Conservation (phyloP, 2,113 vertebrate genomes). For the Melanostigma gelatinosum region DNA sequence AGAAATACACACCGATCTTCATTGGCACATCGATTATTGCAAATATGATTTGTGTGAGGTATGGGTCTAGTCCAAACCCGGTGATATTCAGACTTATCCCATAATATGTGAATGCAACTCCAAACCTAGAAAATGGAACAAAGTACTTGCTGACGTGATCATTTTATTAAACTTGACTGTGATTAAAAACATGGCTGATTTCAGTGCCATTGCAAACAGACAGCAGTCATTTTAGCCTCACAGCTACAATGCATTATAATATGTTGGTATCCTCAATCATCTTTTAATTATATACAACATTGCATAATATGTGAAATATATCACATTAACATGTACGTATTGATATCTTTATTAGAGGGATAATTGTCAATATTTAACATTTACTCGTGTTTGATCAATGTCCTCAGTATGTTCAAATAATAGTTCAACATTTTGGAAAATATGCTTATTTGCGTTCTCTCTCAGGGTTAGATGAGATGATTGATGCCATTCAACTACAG, state of each 20-base stretch:
- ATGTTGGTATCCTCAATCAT: background rate
- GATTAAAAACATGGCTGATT: background rate
- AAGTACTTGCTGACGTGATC: background rate
- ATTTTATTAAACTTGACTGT: background rate
- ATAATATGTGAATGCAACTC: constrained; percentile 84
- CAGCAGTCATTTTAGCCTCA: background rate
- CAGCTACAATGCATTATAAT: background rate
- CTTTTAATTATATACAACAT: background rate
- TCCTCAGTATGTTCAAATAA: background rate
- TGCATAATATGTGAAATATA: background rate
- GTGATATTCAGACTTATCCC: constrained; percentile 82
- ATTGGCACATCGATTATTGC: constrained; percentile 77
- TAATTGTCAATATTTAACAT: background rate
- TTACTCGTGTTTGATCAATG: background rate
- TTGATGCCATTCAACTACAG: background rate
- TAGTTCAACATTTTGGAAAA: constrained; percentile 4
- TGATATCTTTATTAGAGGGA: background rate
- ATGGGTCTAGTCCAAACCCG: constrained; percentile 77
- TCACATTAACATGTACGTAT: background rate
- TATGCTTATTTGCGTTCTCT: background rate
- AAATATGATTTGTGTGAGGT: constrained; percentile 81
- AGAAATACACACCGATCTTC: constrained; percentile 76
- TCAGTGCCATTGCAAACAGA: background rate
- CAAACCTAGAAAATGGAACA: constrained; percentile 73
- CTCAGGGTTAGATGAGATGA: background rate